Conservation (phyloP, 2,797 vertebrate genomes). For the Discoglossus pictus region DNA sequence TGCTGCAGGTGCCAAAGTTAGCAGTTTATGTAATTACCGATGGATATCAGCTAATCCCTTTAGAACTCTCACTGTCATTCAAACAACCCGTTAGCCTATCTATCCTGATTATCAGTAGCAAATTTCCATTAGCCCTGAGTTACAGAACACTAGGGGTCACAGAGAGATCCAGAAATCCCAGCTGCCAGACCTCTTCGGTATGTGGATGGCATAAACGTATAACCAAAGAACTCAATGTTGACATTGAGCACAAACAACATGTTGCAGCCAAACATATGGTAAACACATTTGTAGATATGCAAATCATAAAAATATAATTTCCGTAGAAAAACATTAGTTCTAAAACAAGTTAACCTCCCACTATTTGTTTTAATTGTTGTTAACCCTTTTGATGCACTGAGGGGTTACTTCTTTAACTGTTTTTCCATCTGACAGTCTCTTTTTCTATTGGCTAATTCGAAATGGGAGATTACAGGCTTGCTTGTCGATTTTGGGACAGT, state of each 20-base stretch:
- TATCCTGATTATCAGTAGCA: constrained; percentile 29
- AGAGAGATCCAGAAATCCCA: neutral
- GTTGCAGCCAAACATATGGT: no score
- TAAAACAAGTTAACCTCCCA: neutral
- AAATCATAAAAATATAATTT: no score
- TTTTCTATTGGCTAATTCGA: no score
- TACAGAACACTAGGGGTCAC: constrained; percentile 15
- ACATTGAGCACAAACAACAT: neutral
- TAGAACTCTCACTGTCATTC: constrained; percentile 39
- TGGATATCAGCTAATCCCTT: constrained; percentile 40
- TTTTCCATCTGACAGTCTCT: constrained; percentile 33
- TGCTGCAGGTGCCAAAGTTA: constrained; percentile 30
- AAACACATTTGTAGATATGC: no score
- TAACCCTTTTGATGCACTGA: constrained; percentile 34
- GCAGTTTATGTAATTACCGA: constrained; percentile 37
- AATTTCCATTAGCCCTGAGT: constrained; percentile 28
- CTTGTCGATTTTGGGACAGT: no score
- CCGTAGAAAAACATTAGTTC: no score
- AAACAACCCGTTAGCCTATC: constrained; percentile 5
- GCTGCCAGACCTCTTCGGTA: neutral
- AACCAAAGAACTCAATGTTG: neutral
- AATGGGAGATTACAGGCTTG: no score
- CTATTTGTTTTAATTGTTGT: constrained; percentile 15
- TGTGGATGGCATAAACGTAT: neutral
- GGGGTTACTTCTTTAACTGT: constrained; percentile 14